These are phyloP conservation scores for Trichopoda pennipes DNA, from an alignment of 2,888 invertebrate genomes.

Conservation along the genomic window DNA sequence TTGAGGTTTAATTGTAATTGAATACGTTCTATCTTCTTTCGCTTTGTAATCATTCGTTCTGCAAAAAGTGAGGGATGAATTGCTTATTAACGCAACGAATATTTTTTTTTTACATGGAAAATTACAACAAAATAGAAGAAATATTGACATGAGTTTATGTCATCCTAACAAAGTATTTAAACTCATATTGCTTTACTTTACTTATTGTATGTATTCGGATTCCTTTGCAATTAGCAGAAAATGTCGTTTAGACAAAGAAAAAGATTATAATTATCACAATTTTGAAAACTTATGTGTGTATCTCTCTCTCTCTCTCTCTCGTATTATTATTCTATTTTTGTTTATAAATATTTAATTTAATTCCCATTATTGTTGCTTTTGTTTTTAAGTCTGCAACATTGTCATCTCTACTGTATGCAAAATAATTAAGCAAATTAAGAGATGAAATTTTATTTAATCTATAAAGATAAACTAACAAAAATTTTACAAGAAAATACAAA, in stretches of 20 bases:
- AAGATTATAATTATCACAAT: neutral
- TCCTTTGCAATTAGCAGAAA: constrained; percentile 6
- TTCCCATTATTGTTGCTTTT: constrained; percentile 15
- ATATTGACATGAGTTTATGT: constrained; percentile 42
- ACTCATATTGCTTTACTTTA: neutral
- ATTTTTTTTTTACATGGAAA: neutral
- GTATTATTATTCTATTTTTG: neutral
- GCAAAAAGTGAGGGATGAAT: neutral
- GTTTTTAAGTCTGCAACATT: neutral
- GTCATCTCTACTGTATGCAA: constrained; percentile 6
- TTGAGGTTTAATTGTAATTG: constrained; percentile 61
- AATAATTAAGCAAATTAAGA: constrained; percentile 29
- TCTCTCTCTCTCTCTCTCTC: too few species aligned
- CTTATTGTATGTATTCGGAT: neutral
- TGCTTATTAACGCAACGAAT: neutral
- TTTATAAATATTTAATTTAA: constrained; percentile 25
- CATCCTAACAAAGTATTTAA: neutral
- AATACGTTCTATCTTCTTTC: constrained; percentile 27
- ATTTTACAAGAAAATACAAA: neutral
- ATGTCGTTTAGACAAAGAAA: neutral
- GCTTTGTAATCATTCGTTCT: neutral
- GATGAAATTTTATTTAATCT: constrained; percentile 11
- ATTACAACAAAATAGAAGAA: constrained; percentile 28
- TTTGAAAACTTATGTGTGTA: neutral
- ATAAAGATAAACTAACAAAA: neutral